Evolutionary conservation across 2,888 invertebrate species (phyloP).

Genomic region (Netelia melanura): DNA sequence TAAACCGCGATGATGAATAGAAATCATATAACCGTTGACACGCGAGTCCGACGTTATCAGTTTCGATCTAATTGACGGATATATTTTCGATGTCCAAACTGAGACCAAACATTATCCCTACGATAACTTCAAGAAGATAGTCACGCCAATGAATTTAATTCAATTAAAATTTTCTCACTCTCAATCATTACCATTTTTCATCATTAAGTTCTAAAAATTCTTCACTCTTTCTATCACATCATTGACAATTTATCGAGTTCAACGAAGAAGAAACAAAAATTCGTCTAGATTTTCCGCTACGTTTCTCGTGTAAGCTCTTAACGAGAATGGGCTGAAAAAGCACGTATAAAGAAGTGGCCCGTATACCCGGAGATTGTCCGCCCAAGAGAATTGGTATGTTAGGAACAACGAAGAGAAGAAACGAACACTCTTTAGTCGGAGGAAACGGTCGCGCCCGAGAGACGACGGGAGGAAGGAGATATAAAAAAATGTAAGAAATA

Average conservation of each 20-base stretch:
- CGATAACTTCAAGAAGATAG: not conserved
- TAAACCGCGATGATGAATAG: not conserved
- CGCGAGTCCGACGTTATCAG: not conserved
- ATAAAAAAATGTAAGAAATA: constrained; percentile 31
- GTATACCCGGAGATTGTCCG: constrained; percentile 59
- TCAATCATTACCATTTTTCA: too few relatives aligned
- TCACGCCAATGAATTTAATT: not conserved
- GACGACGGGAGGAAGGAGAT: constrained; percentile 28
- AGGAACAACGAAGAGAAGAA: constrained; percentile 74
- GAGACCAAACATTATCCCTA: too few relatives aligned
- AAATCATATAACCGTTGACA: not conserved
- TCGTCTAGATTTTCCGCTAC: constrained; percentile 49
- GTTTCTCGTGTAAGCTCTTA: constrained; percentile 58
- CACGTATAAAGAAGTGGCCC: constrained; percentile 71
- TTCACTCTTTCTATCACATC: not conserved
- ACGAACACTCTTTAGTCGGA: constrained; percentile 68
- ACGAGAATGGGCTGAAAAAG: constrained; percentile 68
- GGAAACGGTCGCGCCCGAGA: constrained; percentile 31
- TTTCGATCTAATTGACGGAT: too few relatives aligned
- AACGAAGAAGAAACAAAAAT: not conserved
- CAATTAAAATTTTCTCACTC: not conserved
- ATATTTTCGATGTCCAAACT: too few relatives aligned
- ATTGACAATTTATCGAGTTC: constrained; percentile 2
- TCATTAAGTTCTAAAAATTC: not conserved
- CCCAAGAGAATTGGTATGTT: constrained; percentile 75